Evolutionary conservation across 2,888 invertebrate genomes (phyloP).

Genomic region (Leptopilina syphax): DNA sequence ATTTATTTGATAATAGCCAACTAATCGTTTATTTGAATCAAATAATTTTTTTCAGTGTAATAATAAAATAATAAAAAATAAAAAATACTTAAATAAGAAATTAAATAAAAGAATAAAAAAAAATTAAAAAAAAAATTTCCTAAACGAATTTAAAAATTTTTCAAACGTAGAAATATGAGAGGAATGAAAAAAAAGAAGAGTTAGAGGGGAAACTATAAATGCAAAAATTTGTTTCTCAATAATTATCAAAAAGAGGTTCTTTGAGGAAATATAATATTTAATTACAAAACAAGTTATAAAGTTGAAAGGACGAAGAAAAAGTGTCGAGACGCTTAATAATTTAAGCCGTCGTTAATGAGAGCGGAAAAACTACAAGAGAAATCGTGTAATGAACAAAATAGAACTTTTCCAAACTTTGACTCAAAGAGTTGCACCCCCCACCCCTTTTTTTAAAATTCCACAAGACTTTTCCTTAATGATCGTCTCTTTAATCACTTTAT

Average conservation of each 20-base stretch:
- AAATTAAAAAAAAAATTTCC: no score
- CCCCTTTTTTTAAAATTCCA: conserved; percentile 50
- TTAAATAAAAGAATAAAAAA: no score
- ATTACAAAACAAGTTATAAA: conserved; percentile 55
- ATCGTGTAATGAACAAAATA: conserved; percentile 67
- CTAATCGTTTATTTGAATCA: no score
- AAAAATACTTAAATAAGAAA: no score
- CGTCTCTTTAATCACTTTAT: conserved; percentile 4
- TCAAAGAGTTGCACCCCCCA: conserved; percentile 60
- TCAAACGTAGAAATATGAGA: no score
- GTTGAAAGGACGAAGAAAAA: conserved; percentile 53
- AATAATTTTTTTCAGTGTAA: no score
- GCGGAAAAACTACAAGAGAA: conserved; percentile 58
- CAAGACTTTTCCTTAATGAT: conserved; percentile 46
- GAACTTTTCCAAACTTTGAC: conserved; percentile 69
- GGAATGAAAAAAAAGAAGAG: not conserved
- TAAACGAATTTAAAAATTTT: no score
- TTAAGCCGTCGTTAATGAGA: conserved; percentile 71
- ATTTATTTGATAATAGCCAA: no score
- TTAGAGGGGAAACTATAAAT: not conserved
- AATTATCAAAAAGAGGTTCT: not conserved
- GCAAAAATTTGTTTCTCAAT: not conserved
- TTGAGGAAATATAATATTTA: not conserved
- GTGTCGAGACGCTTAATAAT: conserved; percentile 66
- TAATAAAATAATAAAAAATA: no score